Percentiles rank a stretch among this genome's conserved stretches.
phyloP scores from a whole-genome alignment of 2,888 invertebrate species.

The Pegoplata infirma region DNA sequence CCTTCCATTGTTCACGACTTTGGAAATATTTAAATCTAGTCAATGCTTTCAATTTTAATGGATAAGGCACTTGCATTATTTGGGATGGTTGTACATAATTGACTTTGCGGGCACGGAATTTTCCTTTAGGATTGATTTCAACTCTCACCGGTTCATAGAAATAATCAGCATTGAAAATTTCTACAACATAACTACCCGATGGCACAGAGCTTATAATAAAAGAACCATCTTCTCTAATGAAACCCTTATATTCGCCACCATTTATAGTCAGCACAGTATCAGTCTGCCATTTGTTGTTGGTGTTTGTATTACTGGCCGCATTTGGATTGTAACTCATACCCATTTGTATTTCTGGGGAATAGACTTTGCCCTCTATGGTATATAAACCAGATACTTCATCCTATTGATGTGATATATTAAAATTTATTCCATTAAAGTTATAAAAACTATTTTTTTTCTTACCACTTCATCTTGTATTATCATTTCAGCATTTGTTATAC shows the following conservation, averaged over 20 bases:
- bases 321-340: slow-evolving; percentile 54
- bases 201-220: slow-evolving; percentile 93
- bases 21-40: slow-evolving; percentile 93
- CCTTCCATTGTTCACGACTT: slow-evolving; percentile 95
- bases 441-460: slow-evolving; percentile 13
- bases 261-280: slow-evolving; percentile 90
- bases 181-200: slow-evolving; percentile 95
- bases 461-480: slow-evolving; percentile 51
- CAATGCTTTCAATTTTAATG: slow-evolving; percentile 91
- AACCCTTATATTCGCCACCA: slow-evolving; percentile 92
- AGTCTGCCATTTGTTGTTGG: slow-evolving; percentile 84
- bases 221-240: slow-evolving; percentile 93
- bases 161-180: slow-evolving; percentile 93
- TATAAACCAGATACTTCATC: slow-evolving; percentile 81
- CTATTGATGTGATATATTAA: slow-evolving; percentile 13
- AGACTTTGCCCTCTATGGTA: slow-evolving; percentile 89
- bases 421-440: neutral
- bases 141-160: slow-evolving; percentile 96
- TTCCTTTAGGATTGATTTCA: slow-evolving; percentile 98
- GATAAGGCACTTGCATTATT: slow-evolving; percentile 94
- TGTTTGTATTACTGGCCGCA: slow-evolving; percentile 45
- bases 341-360: slow-evolving; percentile 80
- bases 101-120: slow-evolving; percentile 95
- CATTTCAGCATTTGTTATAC: slow-evolving; percentile 63
- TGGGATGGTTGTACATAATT: slow-evolving; percentile 95